A percentile compares a stretch with the other conserved stretches of the same genome.
Evolutionary conservation across 1,140 invertebrate species (phyloP).

Genomic region (Zophobas atratus): DNA sequence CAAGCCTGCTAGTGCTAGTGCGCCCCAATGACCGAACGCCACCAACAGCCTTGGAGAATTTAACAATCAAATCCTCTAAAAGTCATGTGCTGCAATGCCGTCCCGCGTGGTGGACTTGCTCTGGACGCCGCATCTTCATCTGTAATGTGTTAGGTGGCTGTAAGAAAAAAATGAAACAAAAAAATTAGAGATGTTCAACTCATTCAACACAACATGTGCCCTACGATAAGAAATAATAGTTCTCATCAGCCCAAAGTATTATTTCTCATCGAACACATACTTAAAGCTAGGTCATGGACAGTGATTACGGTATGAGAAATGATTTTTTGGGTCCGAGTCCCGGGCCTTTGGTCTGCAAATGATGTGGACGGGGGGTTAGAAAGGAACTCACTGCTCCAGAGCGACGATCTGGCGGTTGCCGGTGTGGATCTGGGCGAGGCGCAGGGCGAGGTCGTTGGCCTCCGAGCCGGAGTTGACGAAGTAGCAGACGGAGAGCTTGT

Average conservation of each 20-base stretch:
- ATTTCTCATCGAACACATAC: slow-evolving; percentile 38
- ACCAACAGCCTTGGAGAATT: slow-evolving; percentile 35
- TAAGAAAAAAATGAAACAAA: slow-evolving; percentile 66
- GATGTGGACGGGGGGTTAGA: slow-evolving; percentile 79
- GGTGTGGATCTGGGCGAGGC: slow-evolving; percentile 91
- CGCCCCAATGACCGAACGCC: not conserved
- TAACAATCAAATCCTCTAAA: not conserved
- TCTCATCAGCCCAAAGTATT: slow-evolving; percentile 3
- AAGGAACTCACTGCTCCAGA: slow-evolving; percentile 93
- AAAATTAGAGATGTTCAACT: slow-evolving; percentile 62
- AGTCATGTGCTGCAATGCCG: not conserved
- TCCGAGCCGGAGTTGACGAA: slow-evolving; percentile 99
- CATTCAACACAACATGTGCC: slow-evolving; percentile 33
- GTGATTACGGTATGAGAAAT: slow-evolving; percentile 22
- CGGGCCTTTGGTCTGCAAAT: slow-evolving; percentile 52
- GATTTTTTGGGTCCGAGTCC: slow-evolving; percentile 27
- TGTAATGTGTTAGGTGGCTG: slow-evolving; percentile 63
- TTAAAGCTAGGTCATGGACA: not conserved
- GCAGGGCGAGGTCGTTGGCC: slow-evolving; percentile 97
- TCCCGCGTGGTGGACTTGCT: not conserved
- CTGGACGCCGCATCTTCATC: slow-evolving; percentile 41
- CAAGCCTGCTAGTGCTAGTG: slow-evolving; percentile 24
- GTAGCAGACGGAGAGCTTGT: slow-evolving; percentile 91
- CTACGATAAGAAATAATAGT: slow-evolving; percentile 25
- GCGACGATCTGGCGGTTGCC: slow-evolving; percentile 92